phyloP scores from a whole-genome alignment of 2,888 invertebrate species.

The Erebia aethiops region DNA sequence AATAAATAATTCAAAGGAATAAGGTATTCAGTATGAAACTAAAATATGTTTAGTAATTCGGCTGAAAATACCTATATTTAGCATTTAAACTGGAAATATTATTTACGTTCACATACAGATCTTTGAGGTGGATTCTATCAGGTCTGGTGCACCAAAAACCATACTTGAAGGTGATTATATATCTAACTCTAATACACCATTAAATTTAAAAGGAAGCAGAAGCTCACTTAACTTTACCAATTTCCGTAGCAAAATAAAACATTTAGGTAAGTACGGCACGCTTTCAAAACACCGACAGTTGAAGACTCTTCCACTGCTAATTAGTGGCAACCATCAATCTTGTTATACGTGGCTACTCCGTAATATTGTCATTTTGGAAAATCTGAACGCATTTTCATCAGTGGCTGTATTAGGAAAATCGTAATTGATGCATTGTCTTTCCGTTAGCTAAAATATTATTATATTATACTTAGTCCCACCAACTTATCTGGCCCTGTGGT shows the following conservation, averaged over 20 bases:
- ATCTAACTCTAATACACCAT: not conserved
- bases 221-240: slow-evolving; percentile 10
- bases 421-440: slow-evolving; percentile 9
- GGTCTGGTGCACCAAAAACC: no score
- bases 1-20: not conserved
- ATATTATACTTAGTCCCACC: no score
- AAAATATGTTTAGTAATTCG: no score
- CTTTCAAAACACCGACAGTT: slow-evolving; percentile 55
- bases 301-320: slow-evolving; percentile 66
- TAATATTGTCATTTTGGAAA: slow-evolving; percentile 13
- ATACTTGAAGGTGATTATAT: no score
- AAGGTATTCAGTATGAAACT: no score
- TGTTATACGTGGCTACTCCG: slow-evolving; percentile 35
- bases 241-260: slow-evolving; percentile 20
- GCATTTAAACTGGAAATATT: no score
- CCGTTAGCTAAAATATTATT: no score
- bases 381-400: not conserved
- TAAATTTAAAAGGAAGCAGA: slow-evolving; percentile 1
- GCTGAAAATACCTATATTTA: no score
- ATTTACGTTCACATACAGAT: no score
- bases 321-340: slow-evolving; percentile 63
- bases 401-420: not conserved
- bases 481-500: no score
- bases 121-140: no score
- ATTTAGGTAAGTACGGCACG: not conserved